These are phyloP conservation scores for Tetheella fluctuosa DNA, from an alignment of 2,888 invertebrate species.

Conservation along the genomic window DNA sequence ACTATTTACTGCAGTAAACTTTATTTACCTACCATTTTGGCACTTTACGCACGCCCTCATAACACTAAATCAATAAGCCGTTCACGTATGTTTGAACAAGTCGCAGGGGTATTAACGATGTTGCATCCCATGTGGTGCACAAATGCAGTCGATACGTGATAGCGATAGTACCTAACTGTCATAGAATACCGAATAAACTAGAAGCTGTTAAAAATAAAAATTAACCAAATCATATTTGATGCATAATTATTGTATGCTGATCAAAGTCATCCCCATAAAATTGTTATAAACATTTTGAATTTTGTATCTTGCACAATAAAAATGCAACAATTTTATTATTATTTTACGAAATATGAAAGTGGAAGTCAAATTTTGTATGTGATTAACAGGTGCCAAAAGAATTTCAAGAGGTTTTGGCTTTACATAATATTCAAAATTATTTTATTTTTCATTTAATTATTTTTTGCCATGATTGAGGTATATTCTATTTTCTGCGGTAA, in stretches of 20 bases:
- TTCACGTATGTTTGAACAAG: conserved; percentile 39
- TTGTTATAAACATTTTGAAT: too few relatives aligned
- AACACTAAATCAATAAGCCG: conserved; percentile 36
- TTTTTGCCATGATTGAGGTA: neutral
- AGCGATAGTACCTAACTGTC: neutral
- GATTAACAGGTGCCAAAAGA: too few relatives aligned
- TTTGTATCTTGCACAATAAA: too few relatives aligned
- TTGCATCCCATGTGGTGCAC: conserved; percentile 28
- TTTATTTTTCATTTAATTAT: too few relatives aligned
- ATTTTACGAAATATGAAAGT: too few relatives aligned
- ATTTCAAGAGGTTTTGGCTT: too few relatives aligned
- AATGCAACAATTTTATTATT: too few relatives aligned
- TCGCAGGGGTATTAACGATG: conserved; percentile 35
- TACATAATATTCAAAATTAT: too few relatives aligned
- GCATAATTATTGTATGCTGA: too few relatives aligned
- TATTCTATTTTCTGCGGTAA: neutral
- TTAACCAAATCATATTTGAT: too few relatives aligned
- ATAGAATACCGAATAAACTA: neutral
- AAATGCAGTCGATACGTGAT: conserved; percentile 19
- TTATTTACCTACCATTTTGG: neutral
- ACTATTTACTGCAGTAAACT: neutral
- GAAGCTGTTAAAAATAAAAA: neutral
- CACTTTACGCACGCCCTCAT: conserved; percentile 27
- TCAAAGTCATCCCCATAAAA: too few relatives aligned
- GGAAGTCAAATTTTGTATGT: too few relatives aligned